phyloP scores from a whole-genome alignment of 2,888 invertebrate genomes.

The Teinopalpus imperialis region DNA sequence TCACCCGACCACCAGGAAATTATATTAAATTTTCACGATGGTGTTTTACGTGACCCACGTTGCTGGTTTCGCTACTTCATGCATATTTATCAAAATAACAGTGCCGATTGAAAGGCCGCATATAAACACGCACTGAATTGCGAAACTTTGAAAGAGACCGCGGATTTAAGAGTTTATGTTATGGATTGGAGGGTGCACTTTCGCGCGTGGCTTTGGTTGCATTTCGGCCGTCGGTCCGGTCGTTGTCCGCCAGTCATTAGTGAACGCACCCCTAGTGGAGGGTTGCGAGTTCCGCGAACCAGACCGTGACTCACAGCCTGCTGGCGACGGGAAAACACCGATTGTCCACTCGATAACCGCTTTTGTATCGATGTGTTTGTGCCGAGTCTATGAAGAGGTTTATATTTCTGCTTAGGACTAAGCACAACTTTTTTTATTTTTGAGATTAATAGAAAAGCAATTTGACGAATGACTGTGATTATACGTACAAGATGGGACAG shows the following conservation, averaged over 20 bases:
- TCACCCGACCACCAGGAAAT: slow-evolving; percentile 76
- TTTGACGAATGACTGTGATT: too few species aligned
- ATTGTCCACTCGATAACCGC: slow-evolving; percentile 60
- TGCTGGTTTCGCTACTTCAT: slow-evolving; percentile 74
- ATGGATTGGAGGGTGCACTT: slow-evolving; percentile 69
- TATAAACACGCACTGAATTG: slow-evolving; percentile 76
- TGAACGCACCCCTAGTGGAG: slow-evolving; percentile 65
- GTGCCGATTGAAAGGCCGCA: slow-evolving; percentile 80
- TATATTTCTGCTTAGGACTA: slow-evolving; percentile 5
- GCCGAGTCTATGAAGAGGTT: slow-evolving; percentile 40
- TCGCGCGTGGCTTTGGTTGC: slow-evolving; percentile 55
- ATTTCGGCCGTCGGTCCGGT: slow-evolving; percentile 53
- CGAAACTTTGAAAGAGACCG: slow-evolving; percentile 51
- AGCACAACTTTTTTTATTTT: neutral
- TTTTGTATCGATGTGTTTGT: slow-evolving; percentile 55
- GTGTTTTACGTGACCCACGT: slow-evolving; percentile 74
- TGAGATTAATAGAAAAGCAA: neutral
- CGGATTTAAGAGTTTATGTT: slow-evolving; percentile 65
- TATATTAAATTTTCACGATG: slow-evolving; percentile 80
- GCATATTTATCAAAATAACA: slow-evolving; percentile 82
- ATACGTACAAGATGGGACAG: too few species aligned
- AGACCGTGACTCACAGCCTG: slow-evolving; percentile 62
- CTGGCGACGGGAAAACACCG: slow-evolving; percentile 62
- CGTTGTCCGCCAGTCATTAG: slow-evolving; percentile 73
- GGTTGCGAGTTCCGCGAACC: slow-evolving; percentile 71